phyloP scores from a whole-genome alignment of 2,113 vertebrate genomes.

The Labeo catla region DNA sequence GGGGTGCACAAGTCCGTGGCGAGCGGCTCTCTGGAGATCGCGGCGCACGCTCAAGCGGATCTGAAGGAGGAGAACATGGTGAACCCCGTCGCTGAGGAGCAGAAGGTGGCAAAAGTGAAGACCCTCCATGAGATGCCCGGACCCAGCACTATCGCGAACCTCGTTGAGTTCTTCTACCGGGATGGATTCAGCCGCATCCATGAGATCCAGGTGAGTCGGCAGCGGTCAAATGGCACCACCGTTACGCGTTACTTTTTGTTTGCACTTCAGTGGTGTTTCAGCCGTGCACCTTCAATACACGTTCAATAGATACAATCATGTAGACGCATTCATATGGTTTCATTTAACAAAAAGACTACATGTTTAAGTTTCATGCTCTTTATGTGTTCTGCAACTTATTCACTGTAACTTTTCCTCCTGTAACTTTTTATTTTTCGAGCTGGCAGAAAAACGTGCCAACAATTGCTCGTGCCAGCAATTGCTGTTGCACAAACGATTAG shows the following conservation, averaged over 20 bases:
- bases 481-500: background rate
- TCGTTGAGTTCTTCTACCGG: conserved; percentile 88
- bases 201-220: conserved; percentile 85
- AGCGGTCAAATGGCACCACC: background rate
- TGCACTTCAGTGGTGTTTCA: background rate
- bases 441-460: background rate
- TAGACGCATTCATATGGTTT: background rate
- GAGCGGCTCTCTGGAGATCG: conserved; percentile 61
- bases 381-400: background rate
- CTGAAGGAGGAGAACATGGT: conserved; percentile 51
- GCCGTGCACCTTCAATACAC: no score
- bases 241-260: background rate
- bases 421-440: background rate
- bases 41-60: conserved; percentile 49
- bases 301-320: background rate
- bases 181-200: conserved; percentile 90
- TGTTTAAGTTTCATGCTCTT: background rate
- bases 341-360: background rate
- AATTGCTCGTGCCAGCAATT: background rate
- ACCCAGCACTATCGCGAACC: conserved; percentile 81
- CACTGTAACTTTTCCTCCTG: background rate
- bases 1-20: conserved; percentile 72
- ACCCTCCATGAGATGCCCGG: conserved; percentile 87
- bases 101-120: conserved; percentile 64
- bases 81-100: background rate